These are phyloP conservation scores for Phaonia tiefii DNA, from an alignment of 2,888 invertebrate genomes.

Conservation along the genomic window DNA sequence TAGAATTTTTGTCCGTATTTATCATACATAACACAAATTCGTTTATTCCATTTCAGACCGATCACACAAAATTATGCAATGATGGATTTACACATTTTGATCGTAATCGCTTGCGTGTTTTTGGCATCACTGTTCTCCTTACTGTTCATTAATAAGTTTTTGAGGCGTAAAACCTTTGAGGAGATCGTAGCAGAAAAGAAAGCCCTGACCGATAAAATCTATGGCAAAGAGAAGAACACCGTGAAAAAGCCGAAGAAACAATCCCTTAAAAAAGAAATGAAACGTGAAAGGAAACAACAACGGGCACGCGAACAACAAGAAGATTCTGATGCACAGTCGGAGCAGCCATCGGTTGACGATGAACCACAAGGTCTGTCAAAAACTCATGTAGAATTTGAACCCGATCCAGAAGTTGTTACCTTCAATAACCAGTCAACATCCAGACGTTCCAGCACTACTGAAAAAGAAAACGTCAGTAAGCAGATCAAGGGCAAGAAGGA, in stretches of 20 bases:
- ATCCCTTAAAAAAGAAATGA: slow-evolving; percentile 74
- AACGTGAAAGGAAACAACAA: slow-evolving; percentile 78
- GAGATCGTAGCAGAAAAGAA: slow-evolving; percentile 80
- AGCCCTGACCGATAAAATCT: slow-evolving; percentile 79
- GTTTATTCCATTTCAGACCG: slow-evolving; percentile 42
- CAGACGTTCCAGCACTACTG: slow-evolving; percentile 73
- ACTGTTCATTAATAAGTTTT: slow-evolving; percentile 79
- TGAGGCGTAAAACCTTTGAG: slow-evolving; percentile 80
- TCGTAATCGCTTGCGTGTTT: slow-evolving; percentile 80
- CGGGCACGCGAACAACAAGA: slow-evolving; percentile 76
- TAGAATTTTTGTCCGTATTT: background rate
- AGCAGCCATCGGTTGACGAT: slow-evolving; percentile 74
- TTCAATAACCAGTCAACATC: slow-evolving; percentile 67
- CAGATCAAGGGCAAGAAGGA: slow-evolving; percentile 74
- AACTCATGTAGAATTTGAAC: slow-evolving; percentile 78
- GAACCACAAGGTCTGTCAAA: slow-evolving; percentile 74
- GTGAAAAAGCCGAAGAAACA: slow-evolving; percentile 76
- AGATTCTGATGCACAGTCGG: slow-evolving; percentile 76
- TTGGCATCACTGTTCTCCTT: slow-evolving; percentile 79
- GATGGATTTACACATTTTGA: slow-evolving; percentile 80
- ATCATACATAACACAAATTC: background rate
- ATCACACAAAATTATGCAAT: slow-evolving; percentile 76
- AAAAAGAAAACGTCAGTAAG: slow-evolving; percentile 72
- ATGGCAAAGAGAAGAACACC: slow-evolving; percentile 75
- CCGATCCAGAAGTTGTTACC: slow-evolving; percentile 77